A percentile compares a stretch with the other conserved stretches of the same genome.
These are phyloP conservation scores for Aurelia aurita DNA, from an alignment of 30 jellyfish, hydroid and myxozoan species.

Conservation along the genomic window DNA sequence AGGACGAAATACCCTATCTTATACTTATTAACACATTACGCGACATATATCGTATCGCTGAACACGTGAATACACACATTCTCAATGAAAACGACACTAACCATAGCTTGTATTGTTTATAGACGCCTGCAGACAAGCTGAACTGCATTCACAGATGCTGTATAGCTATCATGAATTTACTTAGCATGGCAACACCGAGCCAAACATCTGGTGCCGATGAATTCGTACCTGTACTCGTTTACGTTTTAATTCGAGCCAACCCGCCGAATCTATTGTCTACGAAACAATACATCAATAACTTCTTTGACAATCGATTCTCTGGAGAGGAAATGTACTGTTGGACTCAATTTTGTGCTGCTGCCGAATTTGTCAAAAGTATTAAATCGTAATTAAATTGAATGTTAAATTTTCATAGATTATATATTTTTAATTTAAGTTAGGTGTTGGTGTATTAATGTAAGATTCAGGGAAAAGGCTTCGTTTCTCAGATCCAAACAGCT, in stretches of 20 bases:
- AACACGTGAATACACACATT: not conserved
- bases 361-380: conserved; percentile 88
- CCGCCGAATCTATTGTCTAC: conserved; percentile 98
- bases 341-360: conserved; percentile 98
- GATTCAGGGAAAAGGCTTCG: too few relatives aligned
- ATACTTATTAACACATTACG: too few relatives aligned
- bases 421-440: too few relatives aligned
- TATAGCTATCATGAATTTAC: conserved; percentile 95
- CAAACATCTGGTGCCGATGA: conserved; percentile 99
- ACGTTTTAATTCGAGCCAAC: conserved; percentile 97
- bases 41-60: conserved; percentile 1
- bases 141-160: conserved; percentile 97
- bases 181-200: conserved; percentile 98
- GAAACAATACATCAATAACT: conserved; percentile 89
- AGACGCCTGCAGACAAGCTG: conserved; percentile 99
- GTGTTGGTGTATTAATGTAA: too few relatives aligned
- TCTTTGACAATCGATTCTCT: conserved; percentile 84
- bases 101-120: conserved; percentile 33
- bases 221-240: conserved; percentile 98
- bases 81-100: not conserved
- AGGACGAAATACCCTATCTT: too few relatives aligned
- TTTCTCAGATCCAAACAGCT: too few relatives aligned
- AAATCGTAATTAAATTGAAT: conserved; percentile 2
- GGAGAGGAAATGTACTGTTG: conserved; percentile 99
- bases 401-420: too few relatives aligned